Evolutionary conservation across 2,888 invertebrate genomes (phyloP).

Genomic region (Caenorhabditis auriculariae): DNA sequence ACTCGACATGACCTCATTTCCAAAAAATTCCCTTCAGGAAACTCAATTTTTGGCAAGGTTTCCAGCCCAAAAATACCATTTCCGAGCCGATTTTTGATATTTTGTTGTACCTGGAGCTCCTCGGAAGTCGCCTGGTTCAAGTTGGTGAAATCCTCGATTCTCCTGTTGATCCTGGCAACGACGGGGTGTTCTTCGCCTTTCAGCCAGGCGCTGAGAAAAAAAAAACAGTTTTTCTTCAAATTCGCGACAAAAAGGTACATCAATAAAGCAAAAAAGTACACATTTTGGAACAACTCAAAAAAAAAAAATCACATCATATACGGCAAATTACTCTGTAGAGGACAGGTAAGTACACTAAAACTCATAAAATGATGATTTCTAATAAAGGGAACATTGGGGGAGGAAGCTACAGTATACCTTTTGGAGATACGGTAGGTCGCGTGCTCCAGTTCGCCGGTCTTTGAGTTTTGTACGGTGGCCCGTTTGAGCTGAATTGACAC

Average conservation of each 20-base stretch:
- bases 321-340: neutral
- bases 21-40: neutral
- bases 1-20: slow-evolving; percentile 78
- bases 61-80: neutral
- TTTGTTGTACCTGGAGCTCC: slow-evolving; percentile 75
- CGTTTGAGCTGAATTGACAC: slow-evolving; percentile 61
- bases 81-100: neutral
- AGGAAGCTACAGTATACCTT: slow-evolving; percentile 66
- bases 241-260: neutral
- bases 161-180: slow-evolving; percentile 76
- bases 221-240: neutral
- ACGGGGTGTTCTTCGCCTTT: slow-evolving; percentile 79
- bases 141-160: slow-evolving; percentile 84
- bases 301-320: neutral
- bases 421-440: slow-evolving; percentile 96
- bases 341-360: neutral
- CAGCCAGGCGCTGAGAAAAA: slow-evolving; percentile 76
- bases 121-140: slow-evolving; percentile 85
- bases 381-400: neutral
- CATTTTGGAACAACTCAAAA: neutral
- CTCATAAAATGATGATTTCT: neutral
- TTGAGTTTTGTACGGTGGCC: slow-evolving; percentile 62
- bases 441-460: slow-evolving; percentile 78
- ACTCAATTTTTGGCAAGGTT: too few relatives aligned
- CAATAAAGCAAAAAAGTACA: neutral